Evolutionary conservation across 2,797 vertebrate species (phyloP), one percentile per base, ranked within the genome.

Genomic region (Parauchenoglanis punctatus): DNA sequence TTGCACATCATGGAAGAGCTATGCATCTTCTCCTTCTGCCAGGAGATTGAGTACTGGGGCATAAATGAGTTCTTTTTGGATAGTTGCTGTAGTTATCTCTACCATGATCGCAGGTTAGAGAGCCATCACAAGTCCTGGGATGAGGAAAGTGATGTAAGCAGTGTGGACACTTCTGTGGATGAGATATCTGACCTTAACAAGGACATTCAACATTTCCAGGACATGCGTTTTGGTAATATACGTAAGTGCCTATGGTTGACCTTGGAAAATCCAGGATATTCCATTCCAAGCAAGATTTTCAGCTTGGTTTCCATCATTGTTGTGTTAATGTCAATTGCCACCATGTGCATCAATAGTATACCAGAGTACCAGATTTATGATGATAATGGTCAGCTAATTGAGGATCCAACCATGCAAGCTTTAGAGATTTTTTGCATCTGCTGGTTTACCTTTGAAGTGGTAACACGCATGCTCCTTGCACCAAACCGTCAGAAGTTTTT

Each of bases 1-100:
- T 96, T 99, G 84, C 98, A 99, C 31, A 95, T 99, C 93, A 98
- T 98, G 96, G 98, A 99, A 73, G 98, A 99, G 94, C 94, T 99
- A 89, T 99, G 98, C 0, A 97, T 99, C 90, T 99, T 99, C 94
- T 99, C 98, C 91, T 99, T 99, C 93, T 98, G 97, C 92, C 98
- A 99, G 95, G 98, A 99, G 95, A 98, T 99, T 0, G 98, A 99
- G 92, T 99, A 99, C 92, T 99, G 98, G 98, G 98, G 98, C 92
- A 98, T 99, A 95, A 98, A 97, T 0, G 98, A 99, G 88, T 97
- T 97, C 95, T 98, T 98, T 93, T 95, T 99, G 93, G 98, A 98
- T 94, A 94, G 95, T 8, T 99, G 98, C 95, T 99, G 98, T 90
- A 99, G 97, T 90, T 98, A 97, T 90, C 97, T 97, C 68, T 99